Evolutionary conservation across 2,113 vertebrate species (phyloP), one percentile per base, ranked within the genome.

Genomic region (Taxidea taxus): DNA sequence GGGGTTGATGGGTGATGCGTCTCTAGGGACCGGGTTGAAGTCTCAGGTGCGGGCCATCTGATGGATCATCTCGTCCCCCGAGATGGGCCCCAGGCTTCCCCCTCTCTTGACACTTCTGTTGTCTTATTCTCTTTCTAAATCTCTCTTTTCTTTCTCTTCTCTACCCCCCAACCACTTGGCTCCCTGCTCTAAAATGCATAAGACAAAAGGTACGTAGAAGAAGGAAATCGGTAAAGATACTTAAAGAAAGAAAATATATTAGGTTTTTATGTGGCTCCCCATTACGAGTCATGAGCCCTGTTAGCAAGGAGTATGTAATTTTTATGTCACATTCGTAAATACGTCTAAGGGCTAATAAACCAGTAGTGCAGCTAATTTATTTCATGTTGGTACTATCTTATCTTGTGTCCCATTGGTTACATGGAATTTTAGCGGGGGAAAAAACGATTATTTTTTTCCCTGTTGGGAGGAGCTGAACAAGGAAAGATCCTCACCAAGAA

Each of bases 171-270:
- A 49, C 8, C 25, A 27, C 54, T 90, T 34, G 2, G 3, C n/a
- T 16, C 18, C 39, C n/a, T 25, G 39, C 16, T 60, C 54, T 31
- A 44, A 62, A 92, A 56, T 31, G 3, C 39, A 47, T 39, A 58
- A 86, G 80, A 62, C 85, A 77, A 74, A 93, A 96, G 27, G 42
- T 42, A 44, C 5, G 0, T 14, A 54, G 72, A 93, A 60, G 75
- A 90, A 87, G 54, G 60, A 89, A 87, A 51, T 88, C 56, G 80
- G 44, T 77, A 77, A 82, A 91, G 66, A 83, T 20, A 87, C 39
- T 77, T 72, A 74, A 13, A 87, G 87, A 47, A 27, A 81, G 60
- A 91, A 94, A 83, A 23, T 31, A 31, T 0, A n/a, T 58, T 82
- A 14, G 70, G 42, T 64, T 68, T 92, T 87, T 62, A 27, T 74